Percentiles rank a stretch among this genome's conserved stretches.
These are phyloP conservation scores for Automeris io DNA, from an alignment of 2,888 invertebrate genomes.

Conservation along the genomic window DNA sequence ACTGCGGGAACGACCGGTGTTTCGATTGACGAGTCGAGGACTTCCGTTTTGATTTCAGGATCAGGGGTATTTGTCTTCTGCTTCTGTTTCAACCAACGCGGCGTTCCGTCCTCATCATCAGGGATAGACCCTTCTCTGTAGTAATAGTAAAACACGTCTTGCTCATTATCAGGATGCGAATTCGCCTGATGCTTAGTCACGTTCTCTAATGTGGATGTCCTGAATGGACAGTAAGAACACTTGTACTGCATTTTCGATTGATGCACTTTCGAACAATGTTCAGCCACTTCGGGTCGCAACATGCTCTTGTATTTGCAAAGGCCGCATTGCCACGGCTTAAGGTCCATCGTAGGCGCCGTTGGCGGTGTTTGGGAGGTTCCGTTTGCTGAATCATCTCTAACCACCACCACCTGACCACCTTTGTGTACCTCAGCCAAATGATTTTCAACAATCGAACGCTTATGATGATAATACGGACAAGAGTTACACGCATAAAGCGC, in stretches of 20 bases:
- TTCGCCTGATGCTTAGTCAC: conserved; percentile 78
- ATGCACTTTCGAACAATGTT: conserved; percentile 79
- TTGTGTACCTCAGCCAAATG: conserved; percentile 81
- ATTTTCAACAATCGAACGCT: conserved; percentile 79
- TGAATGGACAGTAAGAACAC: conserved; percentile 81
- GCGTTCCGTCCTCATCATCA: conserved; percentile 42
- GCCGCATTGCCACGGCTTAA: conserved; percentile 83
- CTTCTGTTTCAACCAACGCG: conserved; percentile 53
- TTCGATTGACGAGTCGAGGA: conserved; percentile 12
- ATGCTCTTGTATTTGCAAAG: conserved; percentile 79
- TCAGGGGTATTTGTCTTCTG: conserved; percentile 25
- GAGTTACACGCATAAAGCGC: conserved; percentile 83
- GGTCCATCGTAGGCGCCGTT: conserved; percentile 59
- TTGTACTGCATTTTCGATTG: conserved; percentile 82
- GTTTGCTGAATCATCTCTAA: conserved; percentile 32
- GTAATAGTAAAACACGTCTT: conserved; percentile 70
- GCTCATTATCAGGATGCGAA: conserved; percentile 68
- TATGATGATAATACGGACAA: conserved; percentile 82
- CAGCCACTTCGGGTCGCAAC: conserved; percentile 76
- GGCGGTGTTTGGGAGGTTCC: conserved; percentile 21
- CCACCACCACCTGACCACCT: conserved; percentile 50
- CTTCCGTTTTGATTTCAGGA: conserved; percentile 40
- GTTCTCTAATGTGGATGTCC: conserved; percentile 67
- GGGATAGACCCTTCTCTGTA: conserved; percentile 62
- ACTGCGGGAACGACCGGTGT: conserved; percentile 8